A percentile compares a stretch with the other conserved stretches of the same genome.
Evolutionary conservation across 1,140 invertebrate species (phyloP).

Genomic region (Drosophila sproati): DNA sequence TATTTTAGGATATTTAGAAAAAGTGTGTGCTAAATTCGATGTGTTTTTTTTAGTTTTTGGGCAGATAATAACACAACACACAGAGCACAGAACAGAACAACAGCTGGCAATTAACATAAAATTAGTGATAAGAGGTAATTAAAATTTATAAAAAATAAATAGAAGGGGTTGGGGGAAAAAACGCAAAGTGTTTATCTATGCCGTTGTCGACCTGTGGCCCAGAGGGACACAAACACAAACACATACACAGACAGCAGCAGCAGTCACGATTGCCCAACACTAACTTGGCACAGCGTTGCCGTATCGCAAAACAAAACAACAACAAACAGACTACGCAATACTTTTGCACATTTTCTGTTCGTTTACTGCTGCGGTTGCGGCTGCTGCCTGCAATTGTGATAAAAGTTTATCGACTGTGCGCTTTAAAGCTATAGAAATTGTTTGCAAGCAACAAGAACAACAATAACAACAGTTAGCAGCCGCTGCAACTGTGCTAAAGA

Average conservation of each 20-base stretch:
- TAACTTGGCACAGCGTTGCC: constrained; percentile 19
- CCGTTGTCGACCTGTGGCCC: constrained; percentile 31
- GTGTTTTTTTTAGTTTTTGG: constrained; percentile 3
- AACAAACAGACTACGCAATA: constrained; percentile 49
- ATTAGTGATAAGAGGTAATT: constrained; percentile 78
- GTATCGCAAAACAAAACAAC: constrained; percentile 33
- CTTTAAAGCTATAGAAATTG: constrained; percentile 48
- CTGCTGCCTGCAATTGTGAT: constrained; percentile 66
- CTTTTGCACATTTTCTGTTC: constrained; percentile 54
- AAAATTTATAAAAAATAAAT: constrained; percentile 70
- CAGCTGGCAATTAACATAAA: constrained; percentile 79
- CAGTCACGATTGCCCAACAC: constrained; percentile 35
- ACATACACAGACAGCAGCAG: background rate
- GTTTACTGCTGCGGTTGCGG: constrained; percentile 54
- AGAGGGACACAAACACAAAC: constrained; percentile 2
- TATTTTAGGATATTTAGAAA: too few species aligned
- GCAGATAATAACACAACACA: constrained; percentile 20
- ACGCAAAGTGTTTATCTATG: constrained; percentile 62
- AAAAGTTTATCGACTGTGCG: constrained; percentile 77
- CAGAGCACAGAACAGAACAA: constrained; percentile 34
- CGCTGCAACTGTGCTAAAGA: constrained; percentile 67
- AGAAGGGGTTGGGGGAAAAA: constrained; percentile 12
- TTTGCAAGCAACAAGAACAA: constrained; percentile 36
- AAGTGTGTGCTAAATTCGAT: background rate
- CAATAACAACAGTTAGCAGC: constrained; percentile 24